Evolutionary conservation across 1,140 invertebrate species (phyloP), one percentile per base, ranked within the genome.

Genomic region (Battus philenor): DNA sequence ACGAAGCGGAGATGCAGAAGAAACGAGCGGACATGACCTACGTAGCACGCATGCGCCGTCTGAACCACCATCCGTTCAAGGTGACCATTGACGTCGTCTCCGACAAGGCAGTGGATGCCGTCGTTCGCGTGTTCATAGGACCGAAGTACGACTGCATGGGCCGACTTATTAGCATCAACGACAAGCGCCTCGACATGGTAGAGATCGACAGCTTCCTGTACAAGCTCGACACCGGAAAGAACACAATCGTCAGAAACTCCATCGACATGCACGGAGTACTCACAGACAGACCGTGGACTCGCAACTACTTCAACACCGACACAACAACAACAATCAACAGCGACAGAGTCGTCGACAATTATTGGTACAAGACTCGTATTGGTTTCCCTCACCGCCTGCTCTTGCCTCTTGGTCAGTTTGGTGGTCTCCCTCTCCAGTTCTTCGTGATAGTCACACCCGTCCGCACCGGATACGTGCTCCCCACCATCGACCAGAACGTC

Each of bases 121-220:
- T 88, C 1, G 78, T 91, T 3, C 86, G 88, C 9, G 59, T 91
- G 1, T 91, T 89, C 83, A 44, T 90, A 9, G 89, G 87, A 58
- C 90, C 90, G 3, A 89, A 89, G 58, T 87, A 74, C 54, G 88
- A 91, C 59, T 83, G 84, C 32, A 84, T 89, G 46, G 88, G 87
- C 7, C 73, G 76, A 17, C 56, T 75, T 7, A 44, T 81, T 3
- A 70, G 51, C 54, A 24, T 92, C 52, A 89, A 91, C 46, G 78
- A 90, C 50, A 89, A 90, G 59, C 87, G 88, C 47, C 83, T 88
- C 20, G 87, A 89, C 61, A 90, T 91, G 82, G 82, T 91, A 32
- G 88, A 91, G 73, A 73, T 93, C 43, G 91, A 93, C 59, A 89
- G 89, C 54, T 93, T 92, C 82, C 44, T 88, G 8, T 89, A 89